Conservation (phyloP, 2,113 vertebrate genomes). For the Mandrillus leucophaeus region DNA sequence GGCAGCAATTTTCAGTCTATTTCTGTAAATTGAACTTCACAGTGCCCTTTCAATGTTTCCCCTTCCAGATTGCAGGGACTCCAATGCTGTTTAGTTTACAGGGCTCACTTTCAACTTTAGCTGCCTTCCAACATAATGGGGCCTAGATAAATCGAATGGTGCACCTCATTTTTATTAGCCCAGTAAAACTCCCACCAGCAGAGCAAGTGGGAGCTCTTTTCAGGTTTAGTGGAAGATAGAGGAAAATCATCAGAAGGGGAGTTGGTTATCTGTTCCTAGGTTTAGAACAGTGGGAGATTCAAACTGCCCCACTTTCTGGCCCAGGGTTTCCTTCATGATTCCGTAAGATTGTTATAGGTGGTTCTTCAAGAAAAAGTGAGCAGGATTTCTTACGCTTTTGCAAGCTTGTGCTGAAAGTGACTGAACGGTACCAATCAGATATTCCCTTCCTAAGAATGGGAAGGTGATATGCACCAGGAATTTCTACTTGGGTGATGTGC, state of each 20-base stretch:
- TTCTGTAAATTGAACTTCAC: conserved; percentile 70
- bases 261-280: neutral
- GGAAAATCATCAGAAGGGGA: conserved; percentile 9
- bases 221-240: conserved; percentile 36
- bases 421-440: neutral
- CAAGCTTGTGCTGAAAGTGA: neutral
- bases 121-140: conserved; percentile 31
- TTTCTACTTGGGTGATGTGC: neutral
- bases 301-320: neutral
- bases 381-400: neutral
- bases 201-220: conserved; percentile 39
- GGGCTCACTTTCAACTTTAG: conserved; percentile 42
- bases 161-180: conserved; percentile 52
- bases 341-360: neutral
- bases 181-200: conserved; percentile 40
- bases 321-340: conserved; percentile 27
- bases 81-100: neutral
- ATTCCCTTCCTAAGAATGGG: neutral
- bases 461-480: neutral
- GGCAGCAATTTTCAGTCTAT: conserved; percentile 65
- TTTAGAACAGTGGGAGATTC: conserved; percentile 33
- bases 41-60: conserved; percentile 45
- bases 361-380: neutral
- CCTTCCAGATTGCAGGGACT: neutral
- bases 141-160: conserved; percentile 42